Base-by-base conservation (phyloP, 2,888 invertebrate species). In the Caenorhabditis wallacei region DNA sequence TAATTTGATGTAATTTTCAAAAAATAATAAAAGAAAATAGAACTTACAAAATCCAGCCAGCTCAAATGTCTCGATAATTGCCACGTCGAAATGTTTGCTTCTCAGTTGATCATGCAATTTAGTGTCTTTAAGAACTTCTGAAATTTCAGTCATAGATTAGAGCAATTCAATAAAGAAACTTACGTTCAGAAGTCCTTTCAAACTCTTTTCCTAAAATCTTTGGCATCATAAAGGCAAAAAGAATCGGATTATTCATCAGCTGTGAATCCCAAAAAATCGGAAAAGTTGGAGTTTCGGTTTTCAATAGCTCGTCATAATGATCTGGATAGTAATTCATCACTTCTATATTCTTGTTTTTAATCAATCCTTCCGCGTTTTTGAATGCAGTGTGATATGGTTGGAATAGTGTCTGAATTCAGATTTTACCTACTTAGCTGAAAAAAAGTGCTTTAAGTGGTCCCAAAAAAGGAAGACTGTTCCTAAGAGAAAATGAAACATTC, bases 241-340 rank as follows among this genome's bases (percentile, higher is more conserved):
- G 51, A 43, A 79, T 22, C 11, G 43, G 48, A 10, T 64, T 66
- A 24, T 53, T 57, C 20, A 66, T 51, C 24, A 64, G 10, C 4
- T 56, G 26, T 0, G 79, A 71, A 20, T 79, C 79, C 79, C 71
- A 79, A n/a, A 79, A 71, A 1, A 51, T 54, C n/a, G 79, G 71
- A 37, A 79, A 79, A 5, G 79, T 79, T 26, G 46, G 56, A 13
- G 40, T 37, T 20, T 70, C 79, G 0, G 24, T 13, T 10, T 57
- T 56, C 20, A 35, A 11, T n/a, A 71, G 16, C n/a, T 79, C 71
- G 10, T 70, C 71, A 43, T 46, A 79, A 35, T 70, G 48, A 11
- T 79, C 51, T 10, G 78, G 78, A 18, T 53, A 78, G 56, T 78
- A 78, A 46, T 78, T 78, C 40, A 68, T 18, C 1, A 79, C 37